Base-by-base conservation (phyloP, 1,140 invertebrate genomes). In the Lepidurus packardi region DNA sequence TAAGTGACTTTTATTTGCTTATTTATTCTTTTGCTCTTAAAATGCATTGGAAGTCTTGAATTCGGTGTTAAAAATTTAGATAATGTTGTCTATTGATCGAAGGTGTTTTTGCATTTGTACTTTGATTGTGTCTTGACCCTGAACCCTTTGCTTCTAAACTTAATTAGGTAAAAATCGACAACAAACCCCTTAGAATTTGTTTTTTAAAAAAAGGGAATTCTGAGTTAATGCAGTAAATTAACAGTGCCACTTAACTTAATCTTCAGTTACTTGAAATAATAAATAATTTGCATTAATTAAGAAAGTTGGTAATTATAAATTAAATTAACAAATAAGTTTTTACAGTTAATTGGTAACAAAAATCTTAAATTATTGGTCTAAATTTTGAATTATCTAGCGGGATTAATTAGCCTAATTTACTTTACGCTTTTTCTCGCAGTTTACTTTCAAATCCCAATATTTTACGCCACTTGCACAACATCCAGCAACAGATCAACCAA, bases 401-500 rank as follows among this genome's bases (percentile, higher is more conserved):
- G 42, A 11, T 75, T 75, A 16, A 24, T 24, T 3, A 73, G 2
- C 25, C 5, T n/a, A 21, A 53, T 21, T 77, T 16, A 73, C 77
- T 11, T 45, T 1, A 75, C 78, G 81, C 73, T 80, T 80, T 82
- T 80, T 78, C 81, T 80, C 82, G n/a, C 78, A 88, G 86, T 80
- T 82, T 94, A 81, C 84, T 94, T 78, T 90, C 89, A 76, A 92
- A 93, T 84, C 91, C 91, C 1, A 87, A 90, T 84, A 89, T 93
- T 45, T 83, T 93, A 78, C 87, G 90, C 42, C 91, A 92, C 80
- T 84, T 93, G 7, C 91, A 91, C 81, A 90, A 88, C 77, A 83
- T 91, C 9, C 90, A 90, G 83, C 88, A 89, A 82, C 85, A 82
- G 45, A 81, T 84, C 65, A 43, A 43, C 6, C 78, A 78, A 41